These are phyloP conservation scores for Notodonta ziczac DNA, from an alignment of 2,888 invertebrate species.

Conservation along the genomic window DNA sequence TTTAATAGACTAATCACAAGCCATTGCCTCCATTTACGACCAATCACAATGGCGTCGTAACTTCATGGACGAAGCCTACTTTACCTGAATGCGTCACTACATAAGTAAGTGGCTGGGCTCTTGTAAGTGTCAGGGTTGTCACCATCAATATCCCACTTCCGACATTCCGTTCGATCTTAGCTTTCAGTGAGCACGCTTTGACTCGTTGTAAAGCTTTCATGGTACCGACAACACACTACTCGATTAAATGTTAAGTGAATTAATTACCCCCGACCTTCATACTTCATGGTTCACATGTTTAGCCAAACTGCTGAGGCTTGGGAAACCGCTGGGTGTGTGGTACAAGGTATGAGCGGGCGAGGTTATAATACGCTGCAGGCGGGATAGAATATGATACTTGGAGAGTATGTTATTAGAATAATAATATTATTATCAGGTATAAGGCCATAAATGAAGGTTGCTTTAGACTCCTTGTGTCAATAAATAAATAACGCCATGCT, in stretches of 20 bases:
- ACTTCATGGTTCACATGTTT: constrained; percentile 68
- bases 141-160: constrained; percentile 18
- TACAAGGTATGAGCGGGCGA: constrained; percentile 35
- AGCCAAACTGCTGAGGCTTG: constrained; percentile 59
- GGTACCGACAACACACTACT: constrained; percentile 51
- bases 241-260: constrained; percentile 72
- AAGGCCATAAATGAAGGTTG: no score
- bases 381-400: no score
- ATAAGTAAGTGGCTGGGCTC: no score
- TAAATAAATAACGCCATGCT: no score
- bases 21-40: no score
- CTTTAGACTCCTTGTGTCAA: no score
- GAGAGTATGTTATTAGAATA: no score
- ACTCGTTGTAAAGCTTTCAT: constrained; percentile 40
- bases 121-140: background rate
- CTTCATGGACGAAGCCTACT: no score
- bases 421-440: no score
- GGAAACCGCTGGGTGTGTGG: constrained; percentile 42
- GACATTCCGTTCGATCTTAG: background rate
- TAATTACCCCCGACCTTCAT: constrained; percentile 73
- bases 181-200: constrained; percentile 15
- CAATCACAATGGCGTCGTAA: no score
- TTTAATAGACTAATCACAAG: no score
- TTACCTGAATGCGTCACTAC: no score
- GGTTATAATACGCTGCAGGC: constrained; percentile 8